Percentiles rank a stretch among this genome's conserved stretches.
Evolutionary conservation across 2,797 vertebrate genomes (phyloP).

Genomic region (Cheirogaleus major): DNA sequence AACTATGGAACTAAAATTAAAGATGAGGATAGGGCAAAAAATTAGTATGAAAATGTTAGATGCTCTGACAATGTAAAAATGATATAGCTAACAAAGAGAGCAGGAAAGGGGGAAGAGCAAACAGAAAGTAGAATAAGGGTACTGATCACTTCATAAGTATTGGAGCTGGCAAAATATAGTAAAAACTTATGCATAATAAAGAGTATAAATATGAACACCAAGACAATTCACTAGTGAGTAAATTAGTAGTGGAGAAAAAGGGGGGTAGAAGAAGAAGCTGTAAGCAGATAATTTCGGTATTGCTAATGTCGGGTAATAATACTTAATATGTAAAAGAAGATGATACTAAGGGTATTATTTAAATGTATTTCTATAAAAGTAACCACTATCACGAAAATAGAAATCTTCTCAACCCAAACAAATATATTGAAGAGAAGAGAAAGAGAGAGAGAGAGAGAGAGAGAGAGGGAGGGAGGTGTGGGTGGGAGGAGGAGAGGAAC

Average conservation of each 20-base stretch:
- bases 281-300: background rate
- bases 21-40: background rate
- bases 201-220: background rate
- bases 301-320: background rate
- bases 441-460: background rate
- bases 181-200: background rate
- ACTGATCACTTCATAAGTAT: background rate
- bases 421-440: background rate
- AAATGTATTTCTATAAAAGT: background rate
- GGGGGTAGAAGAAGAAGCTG: background rate
- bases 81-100: background rate
- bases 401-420: background rate
- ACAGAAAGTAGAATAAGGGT: background rate
- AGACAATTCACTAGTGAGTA: background rate
- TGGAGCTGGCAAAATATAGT: background rate
- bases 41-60: background rate
- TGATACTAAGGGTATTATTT: background rate
- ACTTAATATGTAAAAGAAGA: background rate
- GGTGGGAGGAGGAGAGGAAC: too few species aligned
- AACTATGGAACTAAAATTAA: conserved; percentile 17
- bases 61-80: background rate
- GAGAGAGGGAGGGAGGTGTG: too few species aligned
- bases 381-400: background rate
- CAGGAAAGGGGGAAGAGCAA: background rate
- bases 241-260: background rate